phyloP scores from a whole-genome alignment of 2,797 vertebrate genomes.

The Tadarida brasiliensis region DNA sequence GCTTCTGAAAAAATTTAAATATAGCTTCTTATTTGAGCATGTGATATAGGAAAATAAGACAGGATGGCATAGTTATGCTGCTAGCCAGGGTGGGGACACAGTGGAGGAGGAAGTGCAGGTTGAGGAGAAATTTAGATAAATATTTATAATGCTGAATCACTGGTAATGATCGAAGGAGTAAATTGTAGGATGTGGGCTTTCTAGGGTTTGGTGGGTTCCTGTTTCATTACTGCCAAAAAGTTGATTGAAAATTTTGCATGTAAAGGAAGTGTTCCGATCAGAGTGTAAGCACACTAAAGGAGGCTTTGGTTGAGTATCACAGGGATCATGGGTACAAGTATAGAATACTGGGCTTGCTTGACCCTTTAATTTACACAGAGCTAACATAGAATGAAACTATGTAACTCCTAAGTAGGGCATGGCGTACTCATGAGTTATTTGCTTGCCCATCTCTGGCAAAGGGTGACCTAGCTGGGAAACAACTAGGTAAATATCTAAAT shows the following conservation, averaged over 20 bases:
- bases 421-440: neutral
- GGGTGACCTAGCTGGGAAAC: slow-evolving; percentile 2
- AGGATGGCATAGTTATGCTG: neutral
- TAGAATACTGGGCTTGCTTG: neutral
- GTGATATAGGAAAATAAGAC: neutral
- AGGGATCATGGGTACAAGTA: neutral
- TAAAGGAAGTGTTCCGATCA: slow-evolving; percentile 19
- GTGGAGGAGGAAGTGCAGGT: neutral
- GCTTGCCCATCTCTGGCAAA: neutral
- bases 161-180: neutral
- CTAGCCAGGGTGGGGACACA: neutral
- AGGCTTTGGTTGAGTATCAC: neutral
- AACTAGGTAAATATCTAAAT: neutral
- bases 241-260: neutral
- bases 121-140: neutral
- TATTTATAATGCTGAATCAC: neutral
- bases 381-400: neutral
- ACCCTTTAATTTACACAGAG: neutral
- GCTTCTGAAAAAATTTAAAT: neutral
- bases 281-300: neutral
- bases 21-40: neutral
- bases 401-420: neutral
- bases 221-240: neutral
- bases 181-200: neutral
- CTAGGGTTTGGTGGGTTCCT: neutral